A percentile compares a stretch with the other conserved stretches of the same genome.
These are phyloP conservation scores for Diadromus collaris DNA, from an alignment of 2,888 invertebrate genomes.

Conservation along the genomic window DNA sequence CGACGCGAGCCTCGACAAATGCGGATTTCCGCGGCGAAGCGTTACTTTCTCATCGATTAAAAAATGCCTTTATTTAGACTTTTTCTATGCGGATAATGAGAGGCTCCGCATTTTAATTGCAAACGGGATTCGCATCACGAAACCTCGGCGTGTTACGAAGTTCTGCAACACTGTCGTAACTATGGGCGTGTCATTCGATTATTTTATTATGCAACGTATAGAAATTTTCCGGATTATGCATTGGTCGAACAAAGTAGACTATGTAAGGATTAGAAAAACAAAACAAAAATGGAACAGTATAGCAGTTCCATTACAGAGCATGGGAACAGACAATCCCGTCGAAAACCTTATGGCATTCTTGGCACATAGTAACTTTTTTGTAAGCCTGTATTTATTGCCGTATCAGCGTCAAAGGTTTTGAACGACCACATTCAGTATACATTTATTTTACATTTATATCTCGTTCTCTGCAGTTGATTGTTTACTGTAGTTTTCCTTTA, in stretches of 20 bases:
- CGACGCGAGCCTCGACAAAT: neutral
- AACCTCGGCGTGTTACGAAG: neutral
- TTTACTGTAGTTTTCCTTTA: too few relatives aligned
- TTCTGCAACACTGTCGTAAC: constrained; percentile 5
- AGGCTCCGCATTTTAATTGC: neutral
- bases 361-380: neutral
- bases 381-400: too few relatives aligned
- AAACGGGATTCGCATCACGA: constrained; percentile 1
- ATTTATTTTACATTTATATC: too few relatives aligned
- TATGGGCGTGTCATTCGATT: neutral
- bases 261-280: neutral
- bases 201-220: constrained; percentile 1
- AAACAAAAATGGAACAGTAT: neutral
- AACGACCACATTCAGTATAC: too few relatives aligned
- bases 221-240: constrained; percentile 8
- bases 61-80: constrained; percentile 19
- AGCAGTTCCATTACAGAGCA: too few relatives aligned
- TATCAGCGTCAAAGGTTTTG: too few relatives aligned
- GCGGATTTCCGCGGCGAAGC: constrained; percentile 24
- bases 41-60: constrained; percentile 35
- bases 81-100: constrained; percentile 13
- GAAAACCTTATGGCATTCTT: neutral
- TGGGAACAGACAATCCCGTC: neutral
- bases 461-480: too few relatives aligned
- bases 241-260: neutral